Evolutionary conservation across 2,888 invertebrate species (phyloP).

Genomic region (Mythimna albipuncta): DNA sequence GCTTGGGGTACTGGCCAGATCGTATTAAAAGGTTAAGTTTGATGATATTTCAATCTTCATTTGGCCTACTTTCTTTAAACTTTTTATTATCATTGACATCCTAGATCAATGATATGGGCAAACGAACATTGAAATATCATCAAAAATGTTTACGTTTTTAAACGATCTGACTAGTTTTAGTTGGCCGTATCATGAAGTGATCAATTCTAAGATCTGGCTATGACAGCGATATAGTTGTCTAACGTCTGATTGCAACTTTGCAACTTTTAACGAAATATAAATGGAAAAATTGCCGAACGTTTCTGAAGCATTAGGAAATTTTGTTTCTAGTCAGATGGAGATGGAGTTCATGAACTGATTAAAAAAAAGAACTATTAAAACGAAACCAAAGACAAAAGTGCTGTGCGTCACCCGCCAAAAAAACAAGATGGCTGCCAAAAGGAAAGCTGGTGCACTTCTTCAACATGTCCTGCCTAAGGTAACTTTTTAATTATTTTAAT

Average conservation of each 20-base stretch:
- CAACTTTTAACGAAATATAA: constrained; percentile 9
- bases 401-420: constrained; percentile 78
- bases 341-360: constrained; percentile 82
- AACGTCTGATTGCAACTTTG: constrained; percentile 44
- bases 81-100: too few relatives aligned
- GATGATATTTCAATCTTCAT: too few relatives aligned
- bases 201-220: too few relatives aligned
- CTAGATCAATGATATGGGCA: too few relatives aligned
- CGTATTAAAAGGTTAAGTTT: too few relatives aligned
- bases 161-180: too few relatives aligned
- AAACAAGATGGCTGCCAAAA: constrained; percentile 93
- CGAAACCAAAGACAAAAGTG: constrained; percentile 84
- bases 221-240: background rate
- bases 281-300: constrained; percentile 35
- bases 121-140: too few relatives aligned
- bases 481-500: constrained; percentile 74
- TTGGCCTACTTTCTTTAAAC: too few relatives aligned
- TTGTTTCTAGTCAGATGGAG: constrained; percentile 64
- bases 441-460: constrained; percentile 94
- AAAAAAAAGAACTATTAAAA: constrained; percentile 65
- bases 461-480: constrained; percentile 92
- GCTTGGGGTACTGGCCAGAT: too few relatives aligned
- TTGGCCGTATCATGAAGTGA: too few relatives aligned
- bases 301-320: constrained; percentile 47
- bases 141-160: too few relatives aligned